Base-by-base conservation (phyloP, 2,797 vertebrate genomes). In the Clarias laeviceps region DNA sequence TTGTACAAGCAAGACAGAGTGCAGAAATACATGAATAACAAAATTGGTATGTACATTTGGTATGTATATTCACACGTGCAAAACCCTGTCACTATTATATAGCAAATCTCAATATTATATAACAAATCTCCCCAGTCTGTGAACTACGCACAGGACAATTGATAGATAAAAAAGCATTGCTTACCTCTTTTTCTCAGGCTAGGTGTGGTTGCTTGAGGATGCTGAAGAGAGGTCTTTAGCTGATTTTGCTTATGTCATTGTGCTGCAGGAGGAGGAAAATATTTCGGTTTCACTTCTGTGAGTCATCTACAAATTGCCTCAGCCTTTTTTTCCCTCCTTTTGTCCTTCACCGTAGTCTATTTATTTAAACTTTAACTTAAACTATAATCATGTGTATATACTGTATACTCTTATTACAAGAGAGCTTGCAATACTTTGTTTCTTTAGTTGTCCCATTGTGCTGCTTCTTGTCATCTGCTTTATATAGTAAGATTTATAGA, bases 121-220 rank as follows among this genome's bases (percentile, higher is more conserved):
- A 50, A 29, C 7, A 50, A 45, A 27, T 80, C 37, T 20, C 14
- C 59, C 57, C 22, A 14, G 1, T 79, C 24, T 59, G 8, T 64
- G 32, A 64, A n/a, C 34, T 17, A 22, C 20, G 40, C n/a, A n/a
- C 1, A 62, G 11, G 45, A 50, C 2, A 50, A 7, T 0, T 27
- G 61, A 80, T 80, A 18, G 40, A 66, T 80, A 29, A 80, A 80
- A 80, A 45, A 15, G 14, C 14, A 17, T 80, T 64, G 34, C 77
- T 80, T 65, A 50, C 62, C 62, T 80, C 24, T 50, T 65, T n/a
- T 29, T 22, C 78, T 20, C 61, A 50, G 61, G 24, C 37, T 80
- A 40, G 78, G 61, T 65, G 78, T 5, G 40, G 61, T 50, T 80
- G 40, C 50, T 24, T 64, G 78, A 29, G 78, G 61, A 80, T 80